Percentiles rank a stretch among this genome's conserved stretches.
These are phyloP conservation scores for Pantala flavescens DNA, from an alignment of 1,140 invertebrate genomes.

Conservation along the genomic window DNA sequence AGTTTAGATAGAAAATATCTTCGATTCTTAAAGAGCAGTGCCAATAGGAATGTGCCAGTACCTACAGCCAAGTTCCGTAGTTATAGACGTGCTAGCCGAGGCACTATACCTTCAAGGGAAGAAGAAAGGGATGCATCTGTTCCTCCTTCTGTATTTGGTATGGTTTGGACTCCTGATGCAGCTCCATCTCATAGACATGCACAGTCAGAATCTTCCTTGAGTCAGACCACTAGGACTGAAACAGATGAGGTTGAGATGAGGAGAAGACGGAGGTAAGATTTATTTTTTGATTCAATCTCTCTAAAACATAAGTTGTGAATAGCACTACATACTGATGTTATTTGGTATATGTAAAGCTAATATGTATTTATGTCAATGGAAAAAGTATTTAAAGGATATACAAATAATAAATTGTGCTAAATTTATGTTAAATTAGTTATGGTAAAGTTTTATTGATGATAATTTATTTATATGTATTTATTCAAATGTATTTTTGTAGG, in stretches of 20 bases:
- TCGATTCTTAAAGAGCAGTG: slow-evolving; percentile 43
- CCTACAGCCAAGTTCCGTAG: slow-evolving; percentile 67
- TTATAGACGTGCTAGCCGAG: slow-evolving; percentile 43
- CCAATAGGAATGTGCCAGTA: slow-evolving; percentile 52
- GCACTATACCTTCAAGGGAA: background rate
- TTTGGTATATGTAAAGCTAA: no score
- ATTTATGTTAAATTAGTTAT: no score
- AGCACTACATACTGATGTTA: no score
- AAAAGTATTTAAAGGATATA: no score
- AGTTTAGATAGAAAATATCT: slow-evolving; percentile 65
- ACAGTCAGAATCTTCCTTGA: background rate
- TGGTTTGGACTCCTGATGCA: background rate
- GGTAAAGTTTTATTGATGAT: no score
- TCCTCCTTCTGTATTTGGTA: background rate
- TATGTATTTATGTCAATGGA: no score
- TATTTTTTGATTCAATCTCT: background rate
- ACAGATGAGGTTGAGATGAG: background rate
- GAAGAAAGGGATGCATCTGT: background rate
- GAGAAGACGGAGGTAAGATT: background rate
- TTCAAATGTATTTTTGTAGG: no score
- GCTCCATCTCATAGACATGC: background rate
- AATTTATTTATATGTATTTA: no score
- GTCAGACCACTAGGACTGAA: background rate
- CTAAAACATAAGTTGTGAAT: no score
- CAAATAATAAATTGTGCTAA: no score